These are phyloP conservation scores for Carassius auratus DNA, from an alignment of 2,113 vertebrate species.

Conservation along the genomic window DNA sequence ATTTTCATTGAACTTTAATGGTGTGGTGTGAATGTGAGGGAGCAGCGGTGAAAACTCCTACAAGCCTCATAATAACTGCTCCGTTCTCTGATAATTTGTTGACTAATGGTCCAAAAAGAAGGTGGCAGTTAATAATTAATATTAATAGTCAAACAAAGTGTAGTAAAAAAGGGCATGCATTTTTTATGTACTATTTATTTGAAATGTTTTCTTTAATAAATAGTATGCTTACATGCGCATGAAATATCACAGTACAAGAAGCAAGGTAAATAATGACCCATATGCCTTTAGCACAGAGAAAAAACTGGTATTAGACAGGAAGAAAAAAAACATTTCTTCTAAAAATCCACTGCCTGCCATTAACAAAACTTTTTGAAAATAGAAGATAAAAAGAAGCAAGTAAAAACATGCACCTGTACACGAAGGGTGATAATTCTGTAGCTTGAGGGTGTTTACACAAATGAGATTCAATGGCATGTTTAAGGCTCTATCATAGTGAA, in stretches of 20 bases:
- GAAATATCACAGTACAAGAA: not conserved
- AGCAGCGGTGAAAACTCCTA: too few relatives aligned
- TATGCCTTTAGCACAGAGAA: not conserved
- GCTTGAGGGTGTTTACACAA: not conserved
- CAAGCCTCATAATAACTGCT: too few relatives aligned
- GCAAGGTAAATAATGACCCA: not conserved
- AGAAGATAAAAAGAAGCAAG: not conserved
- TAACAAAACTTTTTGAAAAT: not conserved
- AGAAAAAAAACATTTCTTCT: not conserved
- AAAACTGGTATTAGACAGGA: not conserved
- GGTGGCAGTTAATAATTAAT: too few relatives aligned
- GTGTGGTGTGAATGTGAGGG: not conserved
- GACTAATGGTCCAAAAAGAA: too few relatives aligned
- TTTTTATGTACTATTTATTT: not conserved
- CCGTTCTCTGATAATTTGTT: too few relatives aligned
- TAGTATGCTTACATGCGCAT: not conserved
- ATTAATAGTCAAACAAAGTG: too few relatives aligned
- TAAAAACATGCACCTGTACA: not conserved
- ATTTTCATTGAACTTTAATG: not conserved
- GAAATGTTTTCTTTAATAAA: not conserved
- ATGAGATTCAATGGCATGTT: too few relatives aligned
- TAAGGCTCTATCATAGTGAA: not conserved
- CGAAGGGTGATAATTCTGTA: not conserved
- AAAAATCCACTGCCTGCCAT: not conserved
- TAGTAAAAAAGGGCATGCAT: not conserved